These are phyloP conservation scores for Sorex araneus DNA, from an alignment of 2,113 vertebrate species.

Conservation along the genomic window DNA sequence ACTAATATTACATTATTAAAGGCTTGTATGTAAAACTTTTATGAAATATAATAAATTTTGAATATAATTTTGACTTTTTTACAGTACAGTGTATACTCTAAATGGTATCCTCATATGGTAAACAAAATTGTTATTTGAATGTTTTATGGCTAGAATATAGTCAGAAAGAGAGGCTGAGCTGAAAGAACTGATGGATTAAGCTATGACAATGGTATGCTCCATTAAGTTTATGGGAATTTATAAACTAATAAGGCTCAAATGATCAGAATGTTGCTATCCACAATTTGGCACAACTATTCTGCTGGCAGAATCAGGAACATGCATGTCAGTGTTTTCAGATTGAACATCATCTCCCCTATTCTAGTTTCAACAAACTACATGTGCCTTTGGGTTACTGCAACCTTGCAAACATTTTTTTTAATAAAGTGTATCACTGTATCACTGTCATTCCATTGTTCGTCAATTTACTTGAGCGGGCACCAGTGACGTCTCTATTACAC, in stretches of 20 bases:
- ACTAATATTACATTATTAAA: neutral
- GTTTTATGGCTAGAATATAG: neutral
- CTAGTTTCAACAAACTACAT: neutral
- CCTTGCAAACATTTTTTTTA: too few relatives aligned
- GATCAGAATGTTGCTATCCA: neutral
- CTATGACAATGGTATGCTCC: neutral
- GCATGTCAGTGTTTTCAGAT: neutral
- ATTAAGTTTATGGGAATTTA: conserved; percentile 38
- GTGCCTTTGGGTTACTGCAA: neutral
- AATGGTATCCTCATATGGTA: neutral
- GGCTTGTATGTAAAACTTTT: conserved; percentile 33
- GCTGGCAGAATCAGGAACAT: neutral
- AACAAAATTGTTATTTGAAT: neutral
- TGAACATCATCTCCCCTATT: neutral
- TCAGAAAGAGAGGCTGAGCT: neutral
- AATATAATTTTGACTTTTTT: conserved; percentile 13
- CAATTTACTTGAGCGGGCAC: too few relatives aligned
- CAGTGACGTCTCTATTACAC: too few relatives aligned
- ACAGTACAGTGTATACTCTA: neutral
- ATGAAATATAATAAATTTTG: neutral
- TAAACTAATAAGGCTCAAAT: neutral
- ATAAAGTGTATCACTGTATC: too few relatives aligned
- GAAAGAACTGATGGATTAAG: neutral
- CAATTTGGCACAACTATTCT: neutral
- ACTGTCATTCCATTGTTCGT: too few relatives aligned